Conservation (phyloP, 2,113 vertebrate species). For the Megaptera novaeangliae region DNA sequence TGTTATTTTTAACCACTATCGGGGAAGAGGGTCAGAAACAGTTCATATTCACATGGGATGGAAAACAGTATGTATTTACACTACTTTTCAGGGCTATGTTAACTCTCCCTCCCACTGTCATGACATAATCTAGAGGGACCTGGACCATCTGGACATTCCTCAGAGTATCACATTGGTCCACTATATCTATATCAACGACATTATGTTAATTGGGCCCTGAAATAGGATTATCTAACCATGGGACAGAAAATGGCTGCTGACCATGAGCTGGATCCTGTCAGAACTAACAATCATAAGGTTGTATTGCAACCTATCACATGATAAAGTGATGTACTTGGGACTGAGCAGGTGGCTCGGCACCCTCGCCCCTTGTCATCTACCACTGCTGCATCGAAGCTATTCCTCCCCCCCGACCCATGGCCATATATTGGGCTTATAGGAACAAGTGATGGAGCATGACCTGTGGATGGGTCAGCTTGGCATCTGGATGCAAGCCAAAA, state of each 20-base stretch:
- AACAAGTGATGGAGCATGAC: not conserved
- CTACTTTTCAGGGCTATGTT: not conserved
- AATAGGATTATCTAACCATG: not conserved
- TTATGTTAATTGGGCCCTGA: not conserved
- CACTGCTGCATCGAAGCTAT: not conserved
- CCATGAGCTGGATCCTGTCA: not conserved
- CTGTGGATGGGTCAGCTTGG: not conserved
- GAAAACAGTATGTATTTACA: not conserved
- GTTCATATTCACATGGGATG: not conserved
- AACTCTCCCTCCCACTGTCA: not conserved
- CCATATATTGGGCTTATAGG: not conserved
- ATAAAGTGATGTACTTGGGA: not conserved
- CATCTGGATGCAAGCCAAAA: not conserved
- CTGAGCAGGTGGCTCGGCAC: not conserved
- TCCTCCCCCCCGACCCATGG: not conserved
- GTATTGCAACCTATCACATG: not conserved
- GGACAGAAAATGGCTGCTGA: not conserved
- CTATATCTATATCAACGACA: not conserved
- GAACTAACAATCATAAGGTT: not conserved
- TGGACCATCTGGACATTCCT: not conserved
- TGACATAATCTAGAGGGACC: not conserved
- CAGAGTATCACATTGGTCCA: not conserved
- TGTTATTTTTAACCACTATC: not conserved
- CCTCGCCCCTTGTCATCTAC: not conserved
- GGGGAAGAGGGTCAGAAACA: not conserved